Evolutionary conservation across 1,140 invertebrate species (phyloP).

Genomic region (Scaptomyza graminum): DNA sequence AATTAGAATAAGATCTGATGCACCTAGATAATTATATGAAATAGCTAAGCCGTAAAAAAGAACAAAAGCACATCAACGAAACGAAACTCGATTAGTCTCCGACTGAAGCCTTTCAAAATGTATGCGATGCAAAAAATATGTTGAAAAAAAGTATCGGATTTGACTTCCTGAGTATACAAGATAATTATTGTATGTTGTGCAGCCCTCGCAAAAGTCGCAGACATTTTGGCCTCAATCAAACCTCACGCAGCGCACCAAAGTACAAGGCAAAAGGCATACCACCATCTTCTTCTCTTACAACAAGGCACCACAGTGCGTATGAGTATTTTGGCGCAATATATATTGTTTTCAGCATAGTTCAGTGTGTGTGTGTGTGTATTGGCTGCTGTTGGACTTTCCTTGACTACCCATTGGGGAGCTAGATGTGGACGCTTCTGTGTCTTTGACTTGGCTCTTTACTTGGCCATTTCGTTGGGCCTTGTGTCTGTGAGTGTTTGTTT

Average conservation of each 20-base stretch:
- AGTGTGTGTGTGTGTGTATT: conserved; percentile 15
- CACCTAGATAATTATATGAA: too few species aligned
- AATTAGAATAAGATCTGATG: too few species aligned
- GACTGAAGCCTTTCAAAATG: too few species aligned
- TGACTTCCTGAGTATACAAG: too few species aligned
- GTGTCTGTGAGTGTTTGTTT: conserved; percentile 41
- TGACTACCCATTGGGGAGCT: conserved; percentile 31
- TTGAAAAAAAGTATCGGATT: too few species aligned
- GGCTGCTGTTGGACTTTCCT: conserved; percentile 44
- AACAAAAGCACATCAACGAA: too few species aligned
- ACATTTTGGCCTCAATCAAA: conserved; percentile 52
- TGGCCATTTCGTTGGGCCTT: conserved; percentile 40
- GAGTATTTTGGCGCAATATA: conserved; percentile 50
- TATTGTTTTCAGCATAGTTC: conserved; percentile 39
- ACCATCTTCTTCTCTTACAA: neutral
- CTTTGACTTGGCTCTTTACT: conserved; percentile 33
- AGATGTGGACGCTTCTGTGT: conserved; percentile 22
- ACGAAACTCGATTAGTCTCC: too few species aligned
- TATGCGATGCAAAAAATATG: too few species aligned
- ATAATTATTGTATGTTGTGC: neutral
- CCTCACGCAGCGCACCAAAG: conserved; percentile 36
- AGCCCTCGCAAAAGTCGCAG: conserved; percentile 38
- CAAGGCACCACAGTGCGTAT: conserved; percentile 39
- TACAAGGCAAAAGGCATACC: conserved; percentile 16
- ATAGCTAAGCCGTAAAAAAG: too few species aligned